Evolutionary conservation across 2,888 invertebrate species (phyloP).

Genomic region (Cheiracanthium punctorium): DNA sequence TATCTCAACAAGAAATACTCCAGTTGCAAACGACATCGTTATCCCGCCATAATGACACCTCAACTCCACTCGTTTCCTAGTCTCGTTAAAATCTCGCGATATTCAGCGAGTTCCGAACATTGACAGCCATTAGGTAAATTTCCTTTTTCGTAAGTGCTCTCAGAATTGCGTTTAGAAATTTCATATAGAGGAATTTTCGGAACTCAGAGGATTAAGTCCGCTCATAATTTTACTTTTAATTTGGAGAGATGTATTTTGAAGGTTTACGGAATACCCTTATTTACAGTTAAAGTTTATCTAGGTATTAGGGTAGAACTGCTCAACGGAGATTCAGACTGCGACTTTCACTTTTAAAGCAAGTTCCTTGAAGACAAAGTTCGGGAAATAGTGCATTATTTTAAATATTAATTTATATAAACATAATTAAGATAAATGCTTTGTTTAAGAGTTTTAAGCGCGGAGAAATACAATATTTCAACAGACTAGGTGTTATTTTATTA

Average conservation of each 20-base stretch:
- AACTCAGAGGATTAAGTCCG: conserved; percentile 34
- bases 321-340: neutral
- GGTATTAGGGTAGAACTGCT: neutral
- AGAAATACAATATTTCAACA: neutral
- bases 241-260: conserved; percentile 23
- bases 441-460: neutral
- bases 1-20: conserved; percentile 53
- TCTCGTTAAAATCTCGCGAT: conserved; percentile 66
- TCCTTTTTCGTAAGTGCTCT: conserved; percentile 62
- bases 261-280: neutral
- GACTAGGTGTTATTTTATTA: neutral
- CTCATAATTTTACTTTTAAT: conserved; percentile 65
- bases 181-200: conserved; percentile 18
- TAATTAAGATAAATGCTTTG: neutral
- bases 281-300: conserved; percentile 4
- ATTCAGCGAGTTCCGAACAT: conserved; percentile 57
- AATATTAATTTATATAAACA: conserved; percentile 2
- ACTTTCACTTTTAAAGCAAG: neutral
- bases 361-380: neutral
- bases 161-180: conserved; percentile 11
- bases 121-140: conserved; percentile 69
- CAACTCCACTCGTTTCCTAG: conserved; percentile 65
- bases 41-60: conserved; percentile 65
- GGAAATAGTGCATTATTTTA: neutral
- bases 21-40: conserved; percentile 60